Evolutionary conservation across 2,888 invertebrate species (phyloP), one percentile per base, ranked within the genome.

Genomic region (Aleiodes leptofemur): DNA sequence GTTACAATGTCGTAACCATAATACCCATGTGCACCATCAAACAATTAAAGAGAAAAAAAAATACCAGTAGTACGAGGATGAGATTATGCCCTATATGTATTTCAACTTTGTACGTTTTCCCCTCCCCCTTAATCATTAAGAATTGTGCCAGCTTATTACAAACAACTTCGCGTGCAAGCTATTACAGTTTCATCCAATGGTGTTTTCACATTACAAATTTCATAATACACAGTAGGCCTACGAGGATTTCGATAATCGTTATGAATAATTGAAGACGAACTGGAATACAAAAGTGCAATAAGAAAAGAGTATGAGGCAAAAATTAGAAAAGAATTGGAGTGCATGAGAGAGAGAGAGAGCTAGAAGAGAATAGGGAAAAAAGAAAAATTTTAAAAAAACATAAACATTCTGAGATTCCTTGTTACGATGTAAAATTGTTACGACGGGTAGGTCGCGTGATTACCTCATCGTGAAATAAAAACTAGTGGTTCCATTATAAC

Each of bases 401-500:
- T 16, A 75, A 71, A 71, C 57, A 56, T 61, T 23, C 29, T 50
- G 72, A 72, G 64, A 75, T 72, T 76, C 68, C 66, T 72, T 57
- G 72, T 72, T 72, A 76, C 76, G 76, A 72, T 53, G 76, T 14
- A 69, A 69, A 75, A 55, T 59, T 51, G 75, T 71, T 71, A 66
- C 75, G 66, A 66, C 75, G 66, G 72, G 72, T 76, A 76, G 72
- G 72, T 76, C 76, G 76, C 68, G 72, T 69, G 72, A 72, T 76
- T 76, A 76, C 76, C 72, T 76, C 76, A 76, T 72, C n/a, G 69
- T 29, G 51, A 76, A 72, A 72, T 76, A 76, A 76, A 76, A 76
- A 76, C 76, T 76, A 48, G 70, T 73, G 57, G 76, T 71, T 61
- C 74, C 76, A 79, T 81, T 81, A 79, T 81, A 77, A 78, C 78